These are phyloP conservation scores for Rhabdomys pumilio DNA, from an alignment of 2,797 vertebrate genomes.

Conservation along the genomic window DNA sequence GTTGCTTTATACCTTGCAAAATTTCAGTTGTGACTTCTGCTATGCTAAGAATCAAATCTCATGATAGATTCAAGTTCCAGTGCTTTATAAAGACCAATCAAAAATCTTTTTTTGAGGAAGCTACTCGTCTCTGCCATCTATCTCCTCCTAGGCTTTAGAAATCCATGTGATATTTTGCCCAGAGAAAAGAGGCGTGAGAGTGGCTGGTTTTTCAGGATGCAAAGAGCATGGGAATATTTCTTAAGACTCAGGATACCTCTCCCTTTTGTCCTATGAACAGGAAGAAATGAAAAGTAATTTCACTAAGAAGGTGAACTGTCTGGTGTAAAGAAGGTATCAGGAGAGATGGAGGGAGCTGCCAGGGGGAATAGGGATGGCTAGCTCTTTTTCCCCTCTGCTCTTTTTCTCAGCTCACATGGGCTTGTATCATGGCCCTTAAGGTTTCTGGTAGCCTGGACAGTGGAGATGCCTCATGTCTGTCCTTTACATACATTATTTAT, in stretches of 20 bases:
- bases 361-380: rapidly evolving
- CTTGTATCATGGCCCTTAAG: not conserved
- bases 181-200: not conserved
- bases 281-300: not conserved
- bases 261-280: not conserved
- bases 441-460: not conserved
- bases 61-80: not conserved
- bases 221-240: not conserved
- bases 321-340: not conserved
- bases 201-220: not conserved
- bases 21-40: not conserved
- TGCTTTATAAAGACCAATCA: not conserved
- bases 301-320: not conserved
- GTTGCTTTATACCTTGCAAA: not conserved
- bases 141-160: not conserved
- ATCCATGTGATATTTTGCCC: not conserved
- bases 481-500: conserved; percentile 69
- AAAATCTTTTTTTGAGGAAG: not conserved
- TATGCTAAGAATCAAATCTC: not conserved
- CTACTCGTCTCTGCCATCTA: too few relatives aligned
- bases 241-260: not conserved
- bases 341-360: not conserved
- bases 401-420: not conserved
- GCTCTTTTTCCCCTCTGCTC: not conserved
- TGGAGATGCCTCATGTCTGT: conserved; percentile 64